Base-by-base conservation (phyloP, 2,113 vertebrate genomes). In the Rhinolophus sinicus region DNA sequence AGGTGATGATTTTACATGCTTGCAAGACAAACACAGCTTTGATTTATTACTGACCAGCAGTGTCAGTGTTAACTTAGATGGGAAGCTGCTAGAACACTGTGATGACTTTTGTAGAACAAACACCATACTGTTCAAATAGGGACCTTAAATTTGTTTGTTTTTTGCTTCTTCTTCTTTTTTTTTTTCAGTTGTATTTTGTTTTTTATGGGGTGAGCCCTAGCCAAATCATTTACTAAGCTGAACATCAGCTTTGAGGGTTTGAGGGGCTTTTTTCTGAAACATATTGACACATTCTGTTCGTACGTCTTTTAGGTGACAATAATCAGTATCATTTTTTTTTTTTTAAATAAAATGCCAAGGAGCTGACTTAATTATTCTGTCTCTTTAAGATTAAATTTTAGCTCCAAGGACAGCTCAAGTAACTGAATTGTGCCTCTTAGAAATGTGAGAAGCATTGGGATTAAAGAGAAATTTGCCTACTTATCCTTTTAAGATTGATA, bases 321-420 rank as follows among this genome's bases (percentile, higher is more conserved):
- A 73, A 44, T 65, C 16, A 28, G 35, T 40, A 6, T 62, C 30
- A 8, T 44, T 44, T 44, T 44, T 44, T 44, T 16, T 30, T 38
- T 40, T 50, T 38, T 9, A 8, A 87, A 84, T 72, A 54, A 58
- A 87, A 88, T 88, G 24, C 18, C 64, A 64, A 56, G 84, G 50
- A 60, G 10, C 70, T 62, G 38, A 58, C n/a, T 81, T 62, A 67
- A 50, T 64, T 73, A 47, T 62, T 26, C 38, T 50, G 4, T 70
- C 47, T 92, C 38, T 95, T 30, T 28, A 82, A 54, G 35, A 64
- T 87, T 60, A 54, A 50, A 18, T 62, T 84, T 97, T 88, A 65
- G 26, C 90, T 82, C 67, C 30, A 50, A 85, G 88, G 33, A 35
- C 40, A 86, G 44, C 69, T 92, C 22, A 47, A 11, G 50, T 69